Base-by-base conservation (phyloP, 1,140 invertebrate genomes). In the Dryas iulia region DNA sequence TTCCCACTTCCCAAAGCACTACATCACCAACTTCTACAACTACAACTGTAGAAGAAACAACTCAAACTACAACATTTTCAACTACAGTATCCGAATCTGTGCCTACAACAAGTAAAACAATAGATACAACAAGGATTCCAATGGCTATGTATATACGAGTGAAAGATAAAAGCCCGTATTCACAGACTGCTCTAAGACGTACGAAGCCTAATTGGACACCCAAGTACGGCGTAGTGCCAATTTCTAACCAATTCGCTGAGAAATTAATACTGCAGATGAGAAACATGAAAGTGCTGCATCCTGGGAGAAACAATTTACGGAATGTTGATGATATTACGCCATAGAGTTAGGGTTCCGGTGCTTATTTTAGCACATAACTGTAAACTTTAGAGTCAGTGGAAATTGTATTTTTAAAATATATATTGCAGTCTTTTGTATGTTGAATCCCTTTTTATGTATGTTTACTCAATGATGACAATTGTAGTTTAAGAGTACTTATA, bases 201-300 rank as follows among this genome's bases (percentile, higher is more conserved):
- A 82, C 77, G 1, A 87, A 83, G 60, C 76, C 80, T 2, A 78
- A 81, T 57, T 80, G 68, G 72, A 71, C 71, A 53, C 67, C 77
- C 26, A 77, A 79, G 33, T 77, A 79, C 23, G 72, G 74, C 47
- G 73, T 77, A 56, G 63, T 77, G 12, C 66, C 79, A 10, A 77
- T 81, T 66, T 77, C 79, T 7, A 66, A 78, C 25, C 64, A 77
- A 59, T 63, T 82, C 33, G 75, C 78, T 10, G 69, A 73, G 21
- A 74, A 74, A 33, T 35, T 81, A 12, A 78, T 81, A 66, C n/a
- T 71, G 28, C 77, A 82, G 62, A 61, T 78, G 12, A 64, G 72
- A 39, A 72, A 33, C 21, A 71, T 79, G 70, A 73, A 66, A 63
- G 69, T 76, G 7, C 56, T 80, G 18, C 73, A 80, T 64, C 69